These are phyloP conservation scores for Cryptotermes secundus DNA, from an alignment of 1,140 invertebrate genomes.

Conservation along the genomic window DNA sequence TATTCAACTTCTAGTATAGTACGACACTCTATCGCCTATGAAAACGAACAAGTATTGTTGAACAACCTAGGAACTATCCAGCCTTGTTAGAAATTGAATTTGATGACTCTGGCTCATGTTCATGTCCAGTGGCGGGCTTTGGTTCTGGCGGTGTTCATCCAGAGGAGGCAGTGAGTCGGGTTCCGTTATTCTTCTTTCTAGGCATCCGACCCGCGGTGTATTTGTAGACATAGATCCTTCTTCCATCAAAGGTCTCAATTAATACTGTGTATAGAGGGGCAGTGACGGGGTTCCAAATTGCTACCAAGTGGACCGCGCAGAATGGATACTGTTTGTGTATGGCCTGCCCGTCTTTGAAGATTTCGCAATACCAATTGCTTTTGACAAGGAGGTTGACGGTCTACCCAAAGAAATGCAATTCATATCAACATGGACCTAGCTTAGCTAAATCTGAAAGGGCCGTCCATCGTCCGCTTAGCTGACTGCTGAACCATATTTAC, in stretches of 20 bases:
- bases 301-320: background rate
- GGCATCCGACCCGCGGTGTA: no score
- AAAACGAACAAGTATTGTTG: no score
- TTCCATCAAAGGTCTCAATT: background rate
- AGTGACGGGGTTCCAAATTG: background rate
- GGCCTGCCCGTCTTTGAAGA: background rate
- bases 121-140: no score
- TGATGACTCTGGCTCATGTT: no score
- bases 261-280: background rate
- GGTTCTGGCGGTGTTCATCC: no score
- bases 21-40: no score
- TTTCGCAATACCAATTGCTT: background rate
- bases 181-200: no score
- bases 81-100: no score
- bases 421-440: background rate
- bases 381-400: background rate
- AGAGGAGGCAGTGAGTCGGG: no score
- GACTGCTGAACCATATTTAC: no score
- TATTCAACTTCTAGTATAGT: no score
- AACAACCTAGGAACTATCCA: no score
- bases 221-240: background rate
- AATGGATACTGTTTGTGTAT: background rate
- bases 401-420: background rate
- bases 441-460: background rate
- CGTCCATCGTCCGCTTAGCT: background rate